Evolutionary conservation across 2,888 invertebrate species (phyloP).

Genomic region (Iselma pallidipennis): DNA sequence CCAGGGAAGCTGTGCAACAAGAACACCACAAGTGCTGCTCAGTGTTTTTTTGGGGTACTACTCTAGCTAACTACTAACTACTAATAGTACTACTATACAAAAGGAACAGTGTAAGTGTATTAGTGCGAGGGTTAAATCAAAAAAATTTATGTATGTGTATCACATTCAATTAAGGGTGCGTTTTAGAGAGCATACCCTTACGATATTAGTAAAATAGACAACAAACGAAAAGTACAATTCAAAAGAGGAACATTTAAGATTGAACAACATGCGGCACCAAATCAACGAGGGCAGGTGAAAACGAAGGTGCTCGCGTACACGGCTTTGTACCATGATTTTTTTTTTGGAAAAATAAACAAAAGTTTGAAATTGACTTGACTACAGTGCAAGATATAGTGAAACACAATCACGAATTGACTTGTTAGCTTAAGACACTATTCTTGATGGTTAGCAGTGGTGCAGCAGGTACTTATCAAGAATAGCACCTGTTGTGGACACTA

Average conservation of each 20-base stretch:
- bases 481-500: neutral
- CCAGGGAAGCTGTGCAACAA: slow-evolving; percentile 91
- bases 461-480: neutral
- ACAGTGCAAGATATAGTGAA: slow-evolving; percentile 50
- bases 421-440: neutral
- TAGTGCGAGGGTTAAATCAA: slow-evolving; percentile 24
- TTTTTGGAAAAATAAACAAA: slow-evolving; percentile 11
- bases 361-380: slow-evolving; percentile 30
- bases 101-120: neutral
- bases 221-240: slow-evolving; percentile 31
- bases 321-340: neutral
- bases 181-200: slow-evolving; percentile 40
- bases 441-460: neutral
- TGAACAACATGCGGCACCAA: slow-evolving; percentile 43
- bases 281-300: slow-evolving; percentile 34
- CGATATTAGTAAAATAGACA: slow-evolving; percentile 30
- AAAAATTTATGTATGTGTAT: neutral
- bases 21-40: slow-evolving; percentile 54
- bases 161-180: slow-evolving; percentile 31
- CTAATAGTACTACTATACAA: neutral
- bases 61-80: slow-evolving; percentile 22
- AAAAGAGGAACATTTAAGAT: neutral
- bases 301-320: slow-evolving; percentile 41
- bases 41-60: slow-evolving; percentile 43
- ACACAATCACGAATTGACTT: slow-evolving; percentile 28